Conservation (phyloP, 2,888 invertebrate species). For the Tubulanus polymorphus region DNA sequence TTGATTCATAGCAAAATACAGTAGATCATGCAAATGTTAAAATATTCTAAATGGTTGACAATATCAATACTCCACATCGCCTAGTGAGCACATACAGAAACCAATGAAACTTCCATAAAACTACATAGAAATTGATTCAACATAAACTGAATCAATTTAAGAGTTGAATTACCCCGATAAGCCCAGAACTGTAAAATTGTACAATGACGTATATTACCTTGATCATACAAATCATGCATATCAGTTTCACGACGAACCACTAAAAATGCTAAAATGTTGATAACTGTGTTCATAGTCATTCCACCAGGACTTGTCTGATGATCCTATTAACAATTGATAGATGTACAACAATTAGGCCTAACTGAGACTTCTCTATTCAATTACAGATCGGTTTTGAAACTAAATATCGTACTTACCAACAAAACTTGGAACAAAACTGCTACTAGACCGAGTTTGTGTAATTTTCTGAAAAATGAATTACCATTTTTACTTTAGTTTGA, state of each 20-base stretch:
- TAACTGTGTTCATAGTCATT: constrained; percentile 45
- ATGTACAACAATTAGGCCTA: background rate
- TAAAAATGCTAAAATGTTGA: constrained; percentile 37
- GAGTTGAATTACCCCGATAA: too few relatives aligned
- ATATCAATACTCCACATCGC: too few relatives aligned
- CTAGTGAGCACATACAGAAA: too few relatives aligned
- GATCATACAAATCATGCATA: constrained; percentile 47
- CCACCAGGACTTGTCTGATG: constrained; percentile 47
- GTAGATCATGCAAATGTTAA: too few relatives aligned
- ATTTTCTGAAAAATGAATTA: constrained; percentile 28
- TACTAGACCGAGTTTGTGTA: constrained; percentile 42
- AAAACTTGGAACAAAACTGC: constrained; percentile 45
- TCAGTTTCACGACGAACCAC: constrained; percentile 46
- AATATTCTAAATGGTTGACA: too few relatives aligned
- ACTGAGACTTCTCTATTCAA: background rate
- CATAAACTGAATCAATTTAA: too few relatives aligned
- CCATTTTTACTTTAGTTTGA: background rate
- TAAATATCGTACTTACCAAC: constrained; percentile 29
- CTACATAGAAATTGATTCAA: too few relatives aligned
- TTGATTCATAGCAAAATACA: too few relatives aligned
- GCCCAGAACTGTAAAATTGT: too few relatives aligned
- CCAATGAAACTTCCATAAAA: too few relatives aligned
- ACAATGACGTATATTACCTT: constrained; percentile 27
- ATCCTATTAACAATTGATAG: constrained; percentile 30
- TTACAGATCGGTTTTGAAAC: background rate